phyloP scores from a whole-genome alignment of 2,113 vertebrate genomes.

The Maccullochella peelii region DNA sequence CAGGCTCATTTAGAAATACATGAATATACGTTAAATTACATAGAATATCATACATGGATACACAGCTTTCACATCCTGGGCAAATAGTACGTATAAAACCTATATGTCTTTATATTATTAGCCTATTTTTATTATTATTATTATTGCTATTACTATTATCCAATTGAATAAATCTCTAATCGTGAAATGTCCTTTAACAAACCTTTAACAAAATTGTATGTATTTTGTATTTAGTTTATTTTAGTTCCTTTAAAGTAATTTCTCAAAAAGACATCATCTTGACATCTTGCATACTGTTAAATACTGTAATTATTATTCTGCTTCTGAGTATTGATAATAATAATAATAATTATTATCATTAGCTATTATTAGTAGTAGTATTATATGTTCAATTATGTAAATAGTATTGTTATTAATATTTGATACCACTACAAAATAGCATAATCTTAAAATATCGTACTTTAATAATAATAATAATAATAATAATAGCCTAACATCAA shows the following conservation, averaged over 20 bases:
- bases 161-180: neutral
- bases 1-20: constrained; percentile 19
- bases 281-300: neutral
- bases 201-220: neutral
- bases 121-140: neutral
- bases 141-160: neutral
- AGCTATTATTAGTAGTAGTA: neutral
- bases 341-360: neutral
- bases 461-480: constrained; percentile 1
- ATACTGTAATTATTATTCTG: neutral
- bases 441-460: neutral
- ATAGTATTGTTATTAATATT: neutral
- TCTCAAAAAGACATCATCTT: neutral
- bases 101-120: neutral
- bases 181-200: neutral
- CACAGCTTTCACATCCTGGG: neutral
- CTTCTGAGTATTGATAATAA: neutral
- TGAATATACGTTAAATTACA: constrained; percentile 6
- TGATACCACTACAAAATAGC: neutral
- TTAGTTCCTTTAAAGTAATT: neutral
- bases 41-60: neutral
- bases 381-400: neutral
- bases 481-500: neutral
- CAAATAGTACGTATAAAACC: neutral
- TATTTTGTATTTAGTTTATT: neutral